phyloP scores from a whole-genome alignment of 2,113 vertebrate species.

The Cnemophilus loriae region DNA sequence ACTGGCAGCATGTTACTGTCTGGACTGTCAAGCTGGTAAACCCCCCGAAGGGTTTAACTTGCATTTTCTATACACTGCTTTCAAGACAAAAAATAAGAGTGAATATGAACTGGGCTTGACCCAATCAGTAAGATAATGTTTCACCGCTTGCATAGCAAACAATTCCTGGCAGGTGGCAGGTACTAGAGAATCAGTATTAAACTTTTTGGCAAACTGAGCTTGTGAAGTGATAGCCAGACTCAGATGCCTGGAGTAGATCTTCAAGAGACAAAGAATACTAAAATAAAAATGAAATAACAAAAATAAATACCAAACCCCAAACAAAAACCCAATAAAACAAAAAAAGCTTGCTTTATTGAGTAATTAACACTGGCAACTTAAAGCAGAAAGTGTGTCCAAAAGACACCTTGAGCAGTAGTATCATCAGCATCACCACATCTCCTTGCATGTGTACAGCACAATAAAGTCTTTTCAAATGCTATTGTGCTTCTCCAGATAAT shows the following conservation, averaged over 20 bases:
- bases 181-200: neutral
- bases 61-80: neutral
- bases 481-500: neutral
- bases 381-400: neutral
- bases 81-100: constrained; percentile 4
- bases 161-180: neutral
- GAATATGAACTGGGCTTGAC: neutral
- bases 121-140: neutral
- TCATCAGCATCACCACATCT: neutral
- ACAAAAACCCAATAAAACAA: neutral
- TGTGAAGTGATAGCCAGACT: neutral
- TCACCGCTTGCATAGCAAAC: neutral
- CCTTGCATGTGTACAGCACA: neutral
- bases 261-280: neutral
- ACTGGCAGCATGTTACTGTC: neutral
- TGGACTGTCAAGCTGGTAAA: neutral
- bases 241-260: neutral
- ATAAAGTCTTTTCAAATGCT: neutral
- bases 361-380: neutral
- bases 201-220: neutral
- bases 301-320: neutral
- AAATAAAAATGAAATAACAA: neutral
- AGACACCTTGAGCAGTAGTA: neutral
- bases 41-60: neutral
- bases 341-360: neutral